Conservation (phyloP, 2,888 invertebrate genomes). For the Aromia moschata region DNA sequence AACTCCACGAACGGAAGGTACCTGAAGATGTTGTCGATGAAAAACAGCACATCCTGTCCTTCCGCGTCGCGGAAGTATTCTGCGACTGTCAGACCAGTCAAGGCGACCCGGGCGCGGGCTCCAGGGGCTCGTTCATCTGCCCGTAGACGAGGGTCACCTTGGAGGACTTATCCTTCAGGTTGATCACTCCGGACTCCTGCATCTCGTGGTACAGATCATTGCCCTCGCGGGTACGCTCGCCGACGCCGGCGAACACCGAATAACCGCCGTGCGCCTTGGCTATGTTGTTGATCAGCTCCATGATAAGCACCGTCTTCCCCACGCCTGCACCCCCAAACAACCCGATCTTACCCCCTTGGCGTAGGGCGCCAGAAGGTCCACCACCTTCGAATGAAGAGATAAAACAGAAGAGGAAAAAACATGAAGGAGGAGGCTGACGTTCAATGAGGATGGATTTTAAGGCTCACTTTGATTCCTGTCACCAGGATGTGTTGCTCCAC, state of each 20-base stretch:
- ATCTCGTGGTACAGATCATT: constrained; percentile 95
- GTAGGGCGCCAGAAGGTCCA: constrained; percentile 84
- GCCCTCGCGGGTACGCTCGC: constrained; percentile 92
- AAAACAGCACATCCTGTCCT: constrained; percentile 92
- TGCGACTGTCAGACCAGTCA: constrained; percentile 91
- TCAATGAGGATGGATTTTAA: no score
- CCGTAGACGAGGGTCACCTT: constrained; percentile 94
- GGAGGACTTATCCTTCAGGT: constrained; percentile 81
- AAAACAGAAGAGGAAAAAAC: no score
- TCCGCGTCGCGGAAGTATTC: constrained; percentile 95
- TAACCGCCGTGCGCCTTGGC: constrained; percentile 96
- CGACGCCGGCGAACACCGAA: constrained; percentile 94
- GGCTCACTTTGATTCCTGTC: constrained; percentile 72
- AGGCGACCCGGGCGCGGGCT: constrained; percentile 89
- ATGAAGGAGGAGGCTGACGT: no score
- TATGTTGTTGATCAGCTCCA: constrained; percentile 96
- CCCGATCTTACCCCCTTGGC: constrained; percentile 94
- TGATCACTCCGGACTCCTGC: constrained; percentile 94
- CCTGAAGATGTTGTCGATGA: constrained; percentile 95
- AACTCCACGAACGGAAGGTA: constrained; percentile 18
- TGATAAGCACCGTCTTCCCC: constrained; percentile 94
- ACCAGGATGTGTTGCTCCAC: constrained; percentile 93
- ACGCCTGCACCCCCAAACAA: constrained; percentile 94
- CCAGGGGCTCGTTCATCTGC: constrained; percentile 98
- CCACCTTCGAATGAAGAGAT: constrained; percentile 70